Evolutionary conservation across 2,888 invertebrate species (phyloP), one percentile per base, ranked within the genome.

Genomic region (Parascotia fuliginaria): DNA sequence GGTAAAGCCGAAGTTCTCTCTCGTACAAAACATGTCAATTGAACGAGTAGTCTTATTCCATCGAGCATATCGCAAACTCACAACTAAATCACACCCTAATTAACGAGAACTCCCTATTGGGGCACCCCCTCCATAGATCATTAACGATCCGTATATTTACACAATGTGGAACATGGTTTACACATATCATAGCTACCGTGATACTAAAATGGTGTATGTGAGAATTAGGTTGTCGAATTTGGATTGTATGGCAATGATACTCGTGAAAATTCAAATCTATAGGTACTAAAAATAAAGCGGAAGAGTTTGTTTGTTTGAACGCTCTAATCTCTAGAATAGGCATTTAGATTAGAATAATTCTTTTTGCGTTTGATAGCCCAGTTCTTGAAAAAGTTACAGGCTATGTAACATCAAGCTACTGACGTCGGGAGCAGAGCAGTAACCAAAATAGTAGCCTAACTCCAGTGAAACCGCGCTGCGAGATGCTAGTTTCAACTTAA

Each of bases 71-170:
- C 52, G 38, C 48, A 46, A 50, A 62, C 55, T 59, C 53, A 51
- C 44, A 59, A 54, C 49, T 70, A 64, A 67, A 56, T 55, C 51
- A 45, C 46, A 55, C 52, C 60, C 60, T 67, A 60, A 67, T 70
- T 67, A 63, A 60, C 42, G 41, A 33, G 7, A 50, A 15, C 14
- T 9, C 46, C 36, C 39, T 15, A n/a, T 32, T 13, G 31, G 31
- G 9, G 22, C 28, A 3, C 27, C 33, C 47, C 48, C 48, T 45
- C 43, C 40, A 57, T 64, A 70, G 58, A 60, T 70, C 71, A 70
- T 68, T 70, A 68, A 61, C 60, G 65, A 67, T 50, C 53, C 56
- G 60, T 60, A 46, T 67, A 70, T 70, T 68, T 67, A 59, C 58
- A 55, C 58, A 60, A 57, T 54, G 53, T 55, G 39, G 43, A 55